Percentiles rank a stretch among this genome's conserved stretches.
These are phyloP conservation scores for Lordiphosa clarofinis DNA, from an alignment of 1,140 invertebrate species.

Conservation along the genomic window DNA sequence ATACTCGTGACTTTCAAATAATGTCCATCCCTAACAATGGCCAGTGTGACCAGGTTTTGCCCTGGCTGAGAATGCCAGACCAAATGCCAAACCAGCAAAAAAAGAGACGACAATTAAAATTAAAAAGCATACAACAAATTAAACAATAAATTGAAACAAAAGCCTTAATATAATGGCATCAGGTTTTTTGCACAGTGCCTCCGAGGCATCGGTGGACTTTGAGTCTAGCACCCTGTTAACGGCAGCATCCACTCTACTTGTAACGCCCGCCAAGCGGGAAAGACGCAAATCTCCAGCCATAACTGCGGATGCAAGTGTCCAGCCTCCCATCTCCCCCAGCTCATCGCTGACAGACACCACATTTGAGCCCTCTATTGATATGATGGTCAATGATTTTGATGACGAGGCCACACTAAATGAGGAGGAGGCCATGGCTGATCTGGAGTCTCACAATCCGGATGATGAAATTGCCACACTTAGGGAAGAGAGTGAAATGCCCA, in stretches of 20 bases:
- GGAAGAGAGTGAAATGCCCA: slow-evolving; percentile 94
- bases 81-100: slow-evolving; percentile 6
- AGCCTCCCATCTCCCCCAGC: slow-evolving; percentile 49
- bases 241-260: slow-evolving; percentile 24
- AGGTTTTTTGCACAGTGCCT: slow-evolving; percentile 37
- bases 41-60: slow-evolving; percentile 3
- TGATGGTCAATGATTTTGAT: slow-evolving; percentile 98
- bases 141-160: slow-evolving; percentile 1
- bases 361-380: slow-evolving; percentile 88
- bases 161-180: slow-evolving; percentile 36
- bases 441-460: slow-evolving; percentile 88
- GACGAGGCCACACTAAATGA: slow-evolving; percentile 97
- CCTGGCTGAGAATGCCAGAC: neutral
- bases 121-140: slow-evolving; percentile 4
- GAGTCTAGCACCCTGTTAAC: slow-evolving; percentile 32
- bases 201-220: slow-evolving; percentile 39
- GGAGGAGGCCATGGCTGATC: slow-evolving; percentile 95
- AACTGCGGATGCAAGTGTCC: slow-evolving; percentile 26
- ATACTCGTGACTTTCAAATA: no score
- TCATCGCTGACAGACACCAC: slow-evolving; percentile 65
- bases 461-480: slow-evolving; percentile 93
- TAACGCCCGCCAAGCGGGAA: slow-evolving; percentile 52
- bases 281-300: slow-evolving; percentile 61
- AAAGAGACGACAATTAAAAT: slow-evolving; percentile 7
- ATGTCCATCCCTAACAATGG: neutral